phyloP scores from a whole-genome alignment of 2,888 invertebrate genomes.

The Cylindroiulus punctatus region DNA sequence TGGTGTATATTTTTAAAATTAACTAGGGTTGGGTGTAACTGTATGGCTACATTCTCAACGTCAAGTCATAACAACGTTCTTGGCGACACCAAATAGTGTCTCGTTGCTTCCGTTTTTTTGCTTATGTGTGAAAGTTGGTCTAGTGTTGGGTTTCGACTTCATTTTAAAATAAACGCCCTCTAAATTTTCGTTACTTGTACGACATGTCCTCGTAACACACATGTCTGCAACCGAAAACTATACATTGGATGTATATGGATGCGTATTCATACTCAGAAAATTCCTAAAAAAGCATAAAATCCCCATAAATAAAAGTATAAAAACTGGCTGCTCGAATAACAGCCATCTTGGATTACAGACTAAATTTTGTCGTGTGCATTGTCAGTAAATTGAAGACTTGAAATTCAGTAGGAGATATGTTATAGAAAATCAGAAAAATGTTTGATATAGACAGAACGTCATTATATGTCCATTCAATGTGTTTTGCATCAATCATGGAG shows the following conservation, averaged over 20 bases:
- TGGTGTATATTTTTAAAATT: conserved; percentile 26
- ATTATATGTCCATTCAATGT: too few relatives aligned
- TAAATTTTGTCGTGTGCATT: too few relatives aligned
- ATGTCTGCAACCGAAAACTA: background rate
- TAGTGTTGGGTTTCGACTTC: conserved; percentile 48
- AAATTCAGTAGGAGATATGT: too few relatives aligned
- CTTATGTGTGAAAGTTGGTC: background rate
- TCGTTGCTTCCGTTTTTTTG: background rate
- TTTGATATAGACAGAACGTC: too few relatives aligned
- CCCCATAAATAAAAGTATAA: background rate
- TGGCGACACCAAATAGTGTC: conserved; percentile 48
- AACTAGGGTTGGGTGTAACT: conserved; percentile 13
- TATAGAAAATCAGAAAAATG: too few relatives aligned
- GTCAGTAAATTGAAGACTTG: too few relatives aligned
- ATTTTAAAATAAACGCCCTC: conserved; percentile 46
- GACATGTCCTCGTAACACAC: background rate
- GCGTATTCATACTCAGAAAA: background rate
- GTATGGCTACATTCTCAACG: conserved; percentile 3
- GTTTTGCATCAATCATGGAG: too few relatives aligned
- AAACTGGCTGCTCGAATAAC: background rate
- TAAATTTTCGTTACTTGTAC: conserved; percentile 42
- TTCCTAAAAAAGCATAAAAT: background rate
- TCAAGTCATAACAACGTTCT: conserved; percentile 48
- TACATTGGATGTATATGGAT: background rate
- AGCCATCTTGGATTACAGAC: background rate